phyloP scores from a whole-genome alignment of 2,888 invertebrate genomes.

The Hermodice carunculata region DNA sequence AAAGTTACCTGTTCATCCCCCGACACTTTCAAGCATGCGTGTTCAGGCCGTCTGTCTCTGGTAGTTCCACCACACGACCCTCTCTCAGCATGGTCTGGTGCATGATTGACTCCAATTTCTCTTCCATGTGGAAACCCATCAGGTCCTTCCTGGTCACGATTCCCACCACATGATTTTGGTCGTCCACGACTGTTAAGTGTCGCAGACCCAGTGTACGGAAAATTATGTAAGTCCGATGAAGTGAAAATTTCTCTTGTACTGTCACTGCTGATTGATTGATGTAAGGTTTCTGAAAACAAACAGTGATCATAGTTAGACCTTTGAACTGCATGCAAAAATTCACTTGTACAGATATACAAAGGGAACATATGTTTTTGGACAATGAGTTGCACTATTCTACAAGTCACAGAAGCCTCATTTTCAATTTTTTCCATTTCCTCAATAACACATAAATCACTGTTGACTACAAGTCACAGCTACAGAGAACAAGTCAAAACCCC shows the following conservation, averaged over 20 bases:
- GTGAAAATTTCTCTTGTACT: constrained; percentile 67
- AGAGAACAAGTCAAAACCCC: no score
- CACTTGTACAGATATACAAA: no score
- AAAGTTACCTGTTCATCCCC: no score
- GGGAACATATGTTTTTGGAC: no score
- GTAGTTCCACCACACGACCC: neutral
- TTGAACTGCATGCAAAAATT: no score
- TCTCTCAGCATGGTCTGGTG: neutral
- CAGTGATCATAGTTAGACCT: no score
- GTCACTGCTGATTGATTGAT: constrained; percentile 69
- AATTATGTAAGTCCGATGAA: constrained; percentile 69
- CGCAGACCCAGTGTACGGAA: constrained; percentile 70
- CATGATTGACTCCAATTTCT: constrained; percentile 42
- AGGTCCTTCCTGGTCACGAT: constrained; percentile 71
- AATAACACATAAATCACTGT: no score
- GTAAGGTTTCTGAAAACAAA: constrained; percentile 59
- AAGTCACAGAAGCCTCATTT: no score
- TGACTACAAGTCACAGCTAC: no score
- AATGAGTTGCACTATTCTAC: no score
- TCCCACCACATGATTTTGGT: constrained; percentile 66
- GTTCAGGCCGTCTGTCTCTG: neutral
- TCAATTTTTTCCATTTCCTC: no score
- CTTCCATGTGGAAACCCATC: constrained; percentile 69
- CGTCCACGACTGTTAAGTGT: constrained; percentile 68
- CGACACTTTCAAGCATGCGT: no score